Base-by-base conservation (phyloP, 2,113 vertebrate genomes). In the Zingel zingel region DNA sequence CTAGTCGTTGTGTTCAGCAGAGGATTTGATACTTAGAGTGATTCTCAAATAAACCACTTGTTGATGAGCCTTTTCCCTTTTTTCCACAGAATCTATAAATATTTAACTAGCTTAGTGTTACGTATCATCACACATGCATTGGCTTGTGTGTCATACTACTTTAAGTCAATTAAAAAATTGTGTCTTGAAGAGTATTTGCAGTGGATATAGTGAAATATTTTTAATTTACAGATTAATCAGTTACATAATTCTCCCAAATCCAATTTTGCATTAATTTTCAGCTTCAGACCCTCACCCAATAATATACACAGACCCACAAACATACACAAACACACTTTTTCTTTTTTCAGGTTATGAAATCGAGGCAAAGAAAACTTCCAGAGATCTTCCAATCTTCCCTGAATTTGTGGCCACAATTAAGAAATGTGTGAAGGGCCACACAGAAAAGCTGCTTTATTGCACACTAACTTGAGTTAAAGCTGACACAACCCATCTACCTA, bases 221-320 rank as follows among this genome's bases (percentile, higher is more conserved):
- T 39, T 67, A 62, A 78, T 62, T 66, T 53, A 54, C n/a, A 68
- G 23, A 77, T 18, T 73, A 74, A 77, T 64, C 33, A 48, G 65
- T 59, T 47, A 45, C 51, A 59, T 30, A 43, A 78, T 71, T 79
- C 54, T 68, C 39, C 21, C 36, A 64, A 77, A 83, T 85, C 58
- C 67, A 69, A 80, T 73, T 63, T 73, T 54, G 57, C 56, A 63
- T 30, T 72, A 1, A 79, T 76, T 79, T 61, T 36, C 54, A 53
- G 53, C 54, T 64, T 56, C 57, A 58, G 77, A 13, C 48, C 1
- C n/a, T 58, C 12, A 30, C 3, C 12, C 53, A 57, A 27, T 62
- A 58, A 48, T 39, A 70, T 16, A 56, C n/a, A 53, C 27, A 18
- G 0, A 62, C 16, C 13, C 36, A 74, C 70, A 73, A n/a, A 27